These are phyloP conservation scores for Mesocentrotus franciscanus DNA, from an alignment of 53 echinoderm and acorn worm species.

Conservation along the genomic window DNA sequence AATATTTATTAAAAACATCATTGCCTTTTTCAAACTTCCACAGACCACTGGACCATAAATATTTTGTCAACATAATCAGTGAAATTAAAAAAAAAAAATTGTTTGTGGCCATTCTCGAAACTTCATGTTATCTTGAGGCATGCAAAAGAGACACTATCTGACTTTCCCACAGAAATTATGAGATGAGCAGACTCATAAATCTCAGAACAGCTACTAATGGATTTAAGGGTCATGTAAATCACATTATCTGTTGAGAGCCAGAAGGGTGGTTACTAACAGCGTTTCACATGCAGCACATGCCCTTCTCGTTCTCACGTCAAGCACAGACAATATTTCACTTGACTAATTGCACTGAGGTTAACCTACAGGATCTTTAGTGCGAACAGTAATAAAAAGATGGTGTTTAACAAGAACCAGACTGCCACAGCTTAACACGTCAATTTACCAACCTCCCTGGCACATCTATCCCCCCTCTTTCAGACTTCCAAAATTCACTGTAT, in stretches of 20 bases:
- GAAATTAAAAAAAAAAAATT: no score
- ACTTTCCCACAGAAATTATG: neutral
- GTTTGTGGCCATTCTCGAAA: neutral
- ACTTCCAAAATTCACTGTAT: neutral
- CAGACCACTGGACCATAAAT: no score
- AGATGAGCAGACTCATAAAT: neutral
- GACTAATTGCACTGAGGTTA: conserved; percentile 1
- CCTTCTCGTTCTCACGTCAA: neutral
- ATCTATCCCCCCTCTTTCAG: neutral
- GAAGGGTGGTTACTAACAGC: neutral
- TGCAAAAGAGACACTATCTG: neutral
- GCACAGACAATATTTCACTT: neutral
- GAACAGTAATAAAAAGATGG: neutral
- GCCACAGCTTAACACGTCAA: conserved; percentile 2
- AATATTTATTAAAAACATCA: no score
- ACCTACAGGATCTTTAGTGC: neutral
- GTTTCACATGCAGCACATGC: neutral
- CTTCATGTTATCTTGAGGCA: neutral
- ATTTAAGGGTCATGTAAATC: neutral
- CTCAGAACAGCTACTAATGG: neutral
- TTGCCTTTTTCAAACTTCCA: no score
- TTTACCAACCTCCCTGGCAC: neutral
- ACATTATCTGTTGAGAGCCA: neutral
- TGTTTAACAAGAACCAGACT: neutral
- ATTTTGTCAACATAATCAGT: no score